A percentile compares a stretch with the other conserved stretches of the same genome.
Conservation (phyloP, 2,113 vertebrate genomes). For the Archocentrus centrarchus region DNA sequence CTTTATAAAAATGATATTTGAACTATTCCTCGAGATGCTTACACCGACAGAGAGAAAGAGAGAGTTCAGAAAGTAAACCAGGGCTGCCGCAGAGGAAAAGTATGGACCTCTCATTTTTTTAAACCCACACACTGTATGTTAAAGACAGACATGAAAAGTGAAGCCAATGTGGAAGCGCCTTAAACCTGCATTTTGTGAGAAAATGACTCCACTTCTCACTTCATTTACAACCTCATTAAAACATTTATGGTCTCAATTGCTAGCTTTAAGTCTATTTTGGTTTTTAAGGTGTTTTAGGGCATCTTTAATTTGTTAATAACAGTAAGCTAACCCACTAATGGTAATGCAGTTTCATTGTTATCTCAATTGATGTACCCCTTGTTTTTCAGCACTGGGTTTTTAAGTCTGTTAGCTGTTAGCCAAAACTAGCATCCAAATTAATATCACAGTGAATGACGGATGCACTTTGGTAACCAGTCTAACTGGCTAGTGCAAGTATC, state of each 20-base stretch:
- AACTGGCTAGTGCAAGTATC: not conserved
- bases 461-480: not conserved
- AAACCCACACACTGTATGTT: slow-evolving; percentile 6
- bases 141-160: not conserved
- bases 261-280: not conserved
- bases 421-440: not conserved
- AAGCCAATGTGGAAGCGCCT: not conserved
- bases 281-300: not conserved
- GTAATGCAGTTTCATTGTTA: not conserved
- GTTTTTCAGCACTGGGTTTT: not conserved
- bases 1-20: not conserved
- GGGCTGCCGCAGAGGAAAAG: not conserved
- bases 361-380: not conserved
- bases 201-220: not conserved
- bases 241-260: not conserved
- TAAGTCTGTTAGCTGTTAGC: not conserved
- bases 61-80: not conserved
- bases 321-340: rapidly evolving
- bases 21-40: not conserved
- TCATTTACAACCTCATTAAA: too few relatives aligned
- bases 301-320: not conserved
- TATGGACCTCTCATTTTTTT: not conserved
- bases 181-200: not conserved
- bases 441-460: not conserved
- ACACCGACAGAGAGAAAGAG: not conserved